These are phyloP conservation scores for Hemicordylus capensis DNA, from an alignment of 2,113 vertebrate species.

Conservation along the genomic window DNA sequence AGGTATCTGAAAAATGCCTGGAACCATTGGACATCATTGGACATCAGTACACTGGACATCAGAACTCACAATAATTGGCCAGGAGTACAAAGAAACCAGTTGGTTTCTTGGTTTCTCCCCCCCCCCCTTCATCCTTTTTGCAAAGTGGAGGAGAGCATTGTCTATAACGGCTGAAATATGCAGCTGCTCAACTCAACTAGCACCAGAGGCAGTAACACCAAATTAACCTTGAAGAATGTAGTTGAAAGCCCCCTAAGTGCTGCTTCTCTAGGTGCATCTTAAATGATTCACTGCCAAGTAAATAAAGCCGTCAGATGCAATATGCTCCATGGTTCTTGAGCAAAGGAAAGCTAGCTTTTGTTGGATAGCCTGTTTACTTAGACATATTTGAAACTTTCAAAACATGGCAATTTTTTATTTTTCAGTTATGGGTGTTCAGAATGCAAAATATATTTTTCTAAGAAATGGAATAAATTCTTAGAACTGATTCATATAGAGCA, in stretches of 20 bases:
- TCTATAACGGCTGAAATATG: neutral
- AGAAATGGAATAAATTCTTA: neutral
- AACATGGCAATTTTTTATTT: neutral
- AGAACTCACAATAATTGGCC: neutral
- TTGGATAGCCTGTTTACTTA: neutral
- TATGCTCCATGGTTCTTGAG: neutral
- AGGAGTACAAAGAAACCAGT: neutral
- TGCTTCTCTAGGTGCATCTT: conserved; percentile 16
- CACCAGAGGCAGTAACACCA: neutral
- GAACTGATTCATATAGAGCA: neutral
- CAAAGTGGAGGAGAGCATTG: neutral
- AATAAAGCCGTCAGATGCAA: conserved; percentile 4
- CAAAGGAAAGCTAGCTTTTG: neutral
- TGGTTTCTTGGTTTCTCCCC: neutral
- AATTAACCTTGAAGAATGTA: conserved; percentile 11
- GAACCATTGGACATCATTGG: too few species aligned
- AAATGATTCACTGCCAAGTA: neutral
- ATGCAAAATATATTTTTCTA: neutral
- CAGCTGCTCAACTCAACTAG: neutral
- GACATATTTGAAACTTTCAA: neutral
- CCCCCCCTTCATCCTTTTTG: neutral
- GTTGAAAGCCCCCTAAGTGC: neutral
- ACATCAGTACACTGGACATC: neutral
- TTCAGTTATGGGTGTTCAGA: neutral
- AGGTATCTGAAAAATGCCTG: neutral